A percentile compares a stretch with the other conserved stretches of the same genome.
phyloP scores from a whole-genome alignment of 2,888 invertebrate genomes.

The Hirtodrosophila histrioides region DNA sequence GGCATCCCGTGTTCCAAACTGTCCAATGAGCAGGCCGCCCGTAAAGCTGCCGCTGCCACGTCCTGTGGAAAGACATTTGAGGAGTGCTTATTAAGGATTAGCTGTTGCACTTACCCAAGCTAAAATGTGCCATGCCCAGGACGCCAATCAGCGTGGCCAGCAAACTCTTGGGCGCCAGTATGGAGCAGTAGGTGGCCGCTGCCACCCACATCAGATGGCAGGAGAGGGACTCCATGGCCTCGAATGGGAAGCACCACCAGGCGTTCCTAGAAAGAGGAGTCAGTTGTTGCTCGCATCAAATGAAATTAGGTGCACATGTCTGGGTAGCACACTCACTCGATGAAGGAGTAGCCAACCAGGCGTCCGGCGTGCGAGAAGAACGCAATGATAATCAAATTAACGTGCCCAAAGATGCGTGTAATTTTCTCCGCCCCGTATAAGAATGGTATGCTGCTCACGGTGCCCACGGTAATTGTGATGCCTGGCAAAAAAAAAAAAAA shows the following conservation, averaged over 20 bases:
- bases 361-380: constrained; percentile 93
- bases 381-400: constrained; percentile 92
- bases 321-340: constrained; percentile 87
- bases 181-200: constrained; percentile 93
- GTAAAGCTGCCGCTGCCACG: constrained; percentile 92
- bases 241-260: constrained; percentile 95
- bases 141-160: constrained; percentile 94
- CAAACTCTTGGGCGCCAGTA: constrained; percentile 92
- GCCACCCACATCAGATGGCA: constrained; percentile 96
- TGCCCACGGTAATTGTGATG: constrained; percentile 93
- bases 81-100: constrained; percentile 22
- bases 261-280: constrained; percentile 87
- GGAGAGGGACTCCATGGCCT: constrained; percentile 93
- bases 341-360: constrained; percentile 93
- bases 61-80: constrained; percentile 83
- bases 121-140: constrained; percentile 94
- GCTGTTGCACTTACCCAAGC: constrained; percentile 86
- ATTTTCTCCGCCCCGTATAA: constrained; percentile 93
- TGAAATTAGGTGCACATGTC: constrained; percentile 52
- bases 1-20: constrained; percentile 90
- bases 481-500: constrained; percentile 84
- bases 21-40: constrained; percentile 91
- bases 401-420: constrained; percentile 91
- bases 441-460: constrained; percentile 92
- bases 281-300: constrained; percentile 41